Base-by-base conservation (phyloP, 2,888 invertebrate species). In the Chorisops tibialis region DNA sequence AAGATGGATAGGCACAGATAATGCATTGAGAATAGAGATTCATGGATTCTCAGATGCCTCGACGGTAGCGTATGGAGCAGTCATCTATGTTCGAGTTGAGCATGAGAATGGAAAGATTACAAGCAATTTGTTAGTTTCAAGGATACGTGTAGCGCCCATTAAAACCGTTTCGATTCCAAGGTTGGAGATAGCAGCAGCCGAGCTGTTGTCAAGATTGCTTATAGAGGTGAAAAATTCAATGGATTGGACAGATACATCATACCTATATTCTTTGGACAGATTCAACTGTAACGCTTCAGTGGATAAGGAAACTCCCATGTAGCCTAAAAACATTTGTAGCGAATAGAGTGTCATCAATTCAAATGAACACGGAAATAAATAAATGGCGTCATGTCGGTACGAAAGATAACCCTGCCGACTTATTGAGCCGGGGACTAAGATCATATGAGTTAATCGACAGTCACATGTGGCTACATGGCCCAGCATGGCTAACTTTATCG, bases 31-130 rank as follows among this genome's bases (percentile, higher is more conserved):
- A 11, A 38, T 67, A 4, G 50, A 68, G 59, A 24, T 71, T 16
- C 68, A 68, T 56, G 69, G 69, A 4, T 72, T 69, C 65, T 66
- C 63, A 3, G 70, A 70, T 62, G 68, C 70, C 1, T 68, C 68
- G 2, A 59, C 61, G 21, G 51, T 22, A 24, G 70, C 70, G 6
- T 68, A 67, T 24, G 68, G 67, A 2, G 69, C 70, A 2, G 66
- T 63, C 9, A 62, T 69, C 2, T 70, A 69, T 63, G 11, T 69
- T 2, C 45, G 65, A 14, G 37, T 48, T 0, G 49, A 48, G 5
- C 56, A 62, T 41, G 39, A 18, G 1, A 14, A 63, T 5, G 61
- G 41, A 21, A 52, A 37, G 16, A 45, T 67, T 2, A 62, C 67
- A 4, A 41, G 18, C 12, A 38, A 19, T 16, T 14, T 65, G 1